These are phyloP conservation scores for Bagarius yarrelli DNA, from an alignment of 2,113 vertebrate species.

Conservation along the genomic window DNA sequence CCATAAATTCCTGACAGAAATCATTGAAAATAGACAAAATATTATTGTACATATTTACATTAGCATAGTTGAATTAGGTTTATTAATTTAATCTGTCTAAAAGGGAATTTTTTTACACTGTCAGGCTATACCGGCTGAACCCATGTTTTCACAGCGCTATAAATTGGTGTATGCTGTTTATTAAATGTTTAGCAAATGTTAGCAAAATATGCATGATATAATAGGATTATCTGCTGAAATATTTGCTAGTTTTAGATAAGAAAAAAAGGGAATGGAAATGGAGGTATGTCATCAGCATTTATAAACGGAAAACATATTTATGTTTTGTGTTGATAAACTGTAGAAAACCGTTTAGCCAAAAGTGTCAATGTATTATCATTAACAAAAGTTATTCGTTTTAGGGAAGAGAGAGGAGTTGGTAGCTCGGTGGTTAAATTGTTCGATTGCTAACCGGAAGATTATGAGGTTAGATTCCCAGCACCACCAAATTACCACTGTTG, in stretches of 20 bases:
- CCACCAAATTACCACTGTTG: too few species aligned
- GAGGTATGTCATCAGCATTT: not conserved
- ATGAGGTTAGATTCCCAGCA: too few species aligned
- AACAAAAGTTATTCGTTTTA: too few species aligned
- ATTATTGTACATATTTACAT: slow-evolving; percentile 7
- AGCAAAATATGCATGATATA: too few species aligned
- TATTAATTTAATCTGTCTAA: not conserved
- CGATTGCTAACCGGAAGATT: too few species aligned
- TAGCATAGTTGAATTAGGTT: not conserved
- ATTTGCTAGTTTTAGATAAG: not conserved
- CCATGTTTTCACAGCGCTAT: too few species aligned
- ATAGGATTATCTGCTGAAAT: too few species aligned
- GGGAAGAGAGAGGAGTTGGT: too few species aligned
- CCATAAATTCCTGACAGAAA: too few species aligned
- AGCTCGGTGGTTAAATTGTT: too few species aligned
- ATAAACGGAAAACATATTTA: not conserved
- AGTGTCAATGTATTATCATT: not conserved
- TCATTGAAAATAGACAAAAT: not conserved
- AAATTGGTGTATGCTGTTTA: not conserved
- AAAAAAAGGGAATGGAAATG: not conserved
- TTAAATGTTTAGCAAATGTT: not conserved
- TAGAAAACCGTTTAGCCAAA: not conserved
- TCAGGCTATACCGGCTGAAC: not conserved
- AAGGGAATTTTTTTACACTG: not conserved
- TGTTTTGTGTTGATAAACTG: not conserved